These are phyloP conservation scores for Dromiciops gliroides DNA, from an alignment of 2,113 vertebrate species.

Conservation along the genomic window DNA sequence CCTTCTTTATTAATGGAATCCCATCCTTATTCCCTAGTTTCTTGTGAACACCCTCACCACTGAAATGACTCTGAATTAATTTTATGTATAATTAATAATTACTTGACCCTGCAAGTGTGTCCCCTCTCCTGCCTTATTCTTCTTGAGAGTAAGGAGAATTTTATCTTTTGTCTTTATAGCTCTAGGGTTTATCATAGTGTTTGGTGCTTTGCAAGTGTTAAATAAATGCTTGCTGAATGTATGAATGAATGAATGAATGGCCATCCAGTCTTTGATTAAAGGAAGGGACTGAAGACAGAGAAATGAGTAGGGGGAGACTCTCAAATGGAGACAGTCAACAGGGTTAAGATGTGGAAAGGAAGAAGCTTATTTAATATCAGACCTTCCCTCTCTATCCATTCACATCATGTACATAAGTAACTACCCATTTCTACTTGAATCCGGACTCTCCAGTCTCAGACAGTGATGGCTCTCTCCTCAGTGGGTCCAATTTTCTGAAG, in stretches of 20 bases:
- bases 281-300: neutral
- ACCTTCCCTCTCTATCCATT: neutral
- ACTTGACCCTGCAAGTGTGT: neutral
- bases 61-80: neutral
- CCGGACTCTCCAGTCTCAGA: no score
- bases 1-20: neutral
- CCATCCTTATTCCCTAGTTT: neutral
- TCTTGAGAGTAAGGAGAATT: neutral
- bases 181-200: neutral
- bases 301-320: neutral
- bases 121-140: neutral
- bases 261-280: neutral
- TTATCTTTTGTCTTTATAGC: neutral
- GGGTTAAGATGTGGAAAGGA: neutral
- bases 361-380: neutral
- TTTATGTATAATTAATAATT: neutral
- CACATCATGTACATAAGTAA: neutral
- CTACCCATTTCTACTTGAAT: neutral
- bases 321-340: neutral
- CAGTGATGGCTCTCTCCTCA: no score
- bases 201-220: neutral
- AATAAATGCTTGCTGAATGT: neutral
- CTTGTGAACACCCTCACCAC: neutral
- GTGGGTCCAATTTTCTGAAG: neutral
- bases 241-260: neutral